Evolutionary conservation across 2,888 invertebrate genomes (phyloP).

Genomic region (Chrysotoxum bicinctum): DNA sequence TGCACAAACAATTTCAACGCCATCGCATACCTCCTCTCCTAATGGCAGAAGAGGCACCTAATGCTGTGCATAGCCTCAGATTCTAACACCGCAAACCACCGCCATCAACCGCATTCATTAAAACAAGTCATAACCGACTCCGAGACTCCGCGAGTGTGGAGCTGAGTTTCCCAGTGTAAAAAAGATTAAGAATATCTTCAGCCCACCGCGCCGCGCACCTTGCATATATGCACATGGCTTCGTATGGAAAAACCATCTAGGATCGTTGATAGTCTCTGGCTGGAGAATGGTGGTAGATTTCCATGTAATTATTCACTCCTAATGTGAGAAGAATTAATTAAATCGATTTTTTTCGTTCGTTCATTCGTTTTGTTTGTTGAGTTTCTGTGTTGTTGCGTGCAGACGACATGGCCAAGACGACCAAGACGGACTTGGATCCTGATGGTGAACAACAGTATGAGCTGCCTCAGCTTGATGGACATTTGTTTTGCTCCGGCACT

Average conservation of each 20-base stretch:
- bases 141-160: neutral
- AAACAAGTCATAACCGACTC: slow-evolving; percentile 30
- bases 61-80: slow-evolving; percentile 10
- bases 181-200: slow-evolving; percentile 36
- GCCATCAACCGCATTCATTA: slow-evolving; percentile 30
- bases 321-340: slow-evolving; percentile 72
- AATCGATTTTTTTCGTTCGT: slow-evolving; percentile 40
- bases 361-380: slow-evolving; percentile 25
- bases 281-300: slow-evolving; percentile 52
- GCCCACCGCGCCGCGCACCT: neutral
- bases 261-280: slow-evolving; percentile 7
- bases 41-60: slow-evolving; percentile 35
- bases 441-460: neutral
- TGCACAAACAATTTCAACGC: slow-evolving; percentile 1
- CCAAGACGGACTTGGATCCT: neutral
- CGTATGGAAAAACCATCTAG: slow-evolving; percentile 23
- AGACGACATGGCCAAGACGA: slow-evolving; percentile 8
- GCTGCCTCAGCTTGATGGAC: slow-evolving; percentile 22
- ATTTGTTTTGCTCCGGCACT: slow-evolving; percentile 22
- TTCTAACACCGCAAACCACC: slow-evolving; percentile 57
- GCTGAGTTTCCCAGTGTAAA: neutral
- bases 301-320: slow-evolving; percentile 68
- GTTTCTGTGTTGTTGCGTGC: slow-evolving; percentile 27
- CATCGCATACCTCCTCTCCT: neutral
- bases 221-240: neutral